Percentiles rank a stretch among this genome's conserved stretches.
These are phyloP conservation scores for Beroe forskalii DNA, from an alignment of 37 sponge, comb jelly and placozoan species.

Conservation along the genomic window DNA sequence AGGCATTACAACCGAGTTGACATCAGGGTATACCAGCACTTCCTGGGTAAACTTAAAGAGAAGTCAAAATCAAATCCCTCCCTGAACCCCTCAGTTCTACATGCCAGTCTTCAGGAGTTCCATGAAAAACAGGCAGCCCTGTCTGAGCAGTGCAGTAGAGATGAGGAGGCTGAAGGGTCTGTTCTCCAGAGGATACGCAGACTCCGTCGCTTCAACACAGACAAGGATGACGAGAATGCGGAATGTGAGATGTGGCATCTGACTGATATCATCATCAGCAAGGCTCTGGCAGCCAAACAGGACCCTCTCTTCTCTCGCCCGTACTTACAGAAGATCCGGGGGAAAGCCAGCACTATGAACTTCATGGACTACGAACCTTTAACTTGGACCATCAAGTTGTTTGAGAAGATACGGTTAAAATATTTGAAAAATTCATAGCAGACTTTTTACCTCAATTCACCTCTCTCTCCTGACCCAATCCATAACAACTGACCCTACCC, in stretches of 20 bases:
- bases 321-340: not conserved
- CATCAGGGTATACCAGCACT: not conserved
- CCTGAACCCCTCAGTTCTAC: too few species aligned
- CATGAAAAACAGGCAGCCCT: not conserved
- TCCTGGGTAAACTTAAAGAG: not conserved
- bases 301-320: not conserved
- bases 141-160: not conserved
- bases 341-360: not conserved
- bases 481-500: too few species aligned
- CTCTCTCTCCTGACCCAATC: too few species aligned
- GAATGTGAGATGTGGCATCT: not conserved
- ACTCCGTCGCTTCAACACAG: not conserved
- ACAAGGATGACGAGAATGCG: too few species aligned
- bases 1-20: not conserved
- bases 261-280: constrained; percentile 6
- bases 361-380: not conserved
- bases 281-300: constrained; percentile 8
- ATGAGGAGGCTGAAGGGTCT: not conserved
- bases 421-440: not conserved
- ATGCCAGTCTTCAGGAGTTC: not conserved
- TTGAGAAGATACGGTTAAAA: not conserved
- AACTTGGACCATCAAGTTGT: not conserved
- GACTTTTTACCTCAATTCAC: too few species aligned
- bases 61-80: too few species aligned
- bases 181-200: not conserved